Evolutionary conservation across 2,113 vertebrate genomes (phyloP), one percentile per base, ranked within the genome.

Genomic region (Hemibates koningsi): DNA sequence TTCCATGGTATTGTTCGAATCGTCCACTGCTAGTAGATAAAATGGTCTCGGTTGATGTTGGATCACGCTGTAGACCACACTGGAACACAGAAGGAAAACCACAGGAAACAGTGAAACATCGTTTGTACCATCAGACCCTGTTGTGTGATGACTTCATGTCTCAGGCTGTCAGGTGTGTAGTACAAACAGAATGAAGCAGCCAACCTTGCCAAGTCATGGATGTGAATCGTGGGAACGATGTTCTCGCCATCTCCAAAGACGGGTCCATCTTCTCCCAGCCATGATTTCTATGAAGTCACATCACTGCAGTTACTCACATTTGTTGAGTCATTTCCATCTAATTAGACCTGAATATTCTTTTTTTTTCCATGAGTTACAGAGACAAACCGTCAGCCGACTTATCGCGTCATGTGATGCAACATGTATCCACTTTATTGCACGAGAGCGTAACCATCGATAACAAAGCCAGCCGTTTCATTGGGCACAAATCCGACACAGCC

Each of bases 11-110:
- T 97, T 96, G 53, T 92, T 93, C 9, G 98, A 97, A 16, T 89
- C 88, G 50, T 99, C 98, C 89, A 99, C 96, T 8, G 97, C 98
- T 4, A 99, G 87, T 66, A 99, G 68, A 82, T 98, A 99, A 68
- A 93, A 95, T 1, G 85, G 86, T 27, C 88, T 94, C 2, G 98
- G 98, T 81, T 90, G 93, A 1, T 91, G 96, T 27, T 98, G 97
- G 53, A 97, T 97, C 90, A 99, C 19, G 9, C 98, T 98, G 86
- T 98, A 96, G 45, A 99, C 87, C 54, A 98, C 97, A 4, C 99
- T 99, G 57, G 3, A 83, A 82, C 43, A 82, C 8, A 88, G 56
- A 27, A 52, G 17, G 8, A 82, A 83, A 87, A 27, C 5, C 9
- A 82, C 14, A 81, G 13, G 13, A 71, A 9, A 38, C 9, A 71